Percentiles rank a stretch among this genome's conserved stretches.
Evolutionary conservation across 1,140 invertebrate genomes (phyloP).

Genomic region (Lasioglossum albipes): DNA sequence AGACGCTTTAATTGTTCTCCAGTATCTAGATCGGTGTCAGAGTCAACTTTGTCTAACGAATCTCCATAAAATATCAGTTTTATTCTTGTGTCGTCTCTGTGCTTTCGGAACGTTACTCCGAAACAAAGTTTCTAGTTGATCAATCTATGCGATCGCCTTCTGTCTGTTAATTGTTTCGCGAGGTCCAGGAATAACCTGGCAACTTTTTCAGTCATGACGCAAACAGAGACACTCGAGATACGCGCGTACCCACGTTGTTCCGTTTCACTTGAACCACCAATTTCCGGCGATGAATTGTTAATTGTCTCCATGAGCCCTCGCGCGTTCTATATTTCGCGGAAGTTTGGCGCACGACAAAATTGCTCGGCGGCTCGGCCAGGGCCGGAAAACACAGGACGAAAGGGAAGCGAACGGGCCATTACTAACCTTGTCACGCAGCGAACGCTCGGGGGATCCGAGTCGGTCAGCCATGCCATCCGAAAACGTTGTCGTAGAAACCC

Average conservation of each 20-base stretch:
- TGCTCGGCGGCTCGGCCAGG: neutral
- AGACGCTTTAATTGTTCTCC: no score
- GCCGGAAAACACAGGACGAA: neutral
- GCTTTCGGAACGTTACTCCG: no score
- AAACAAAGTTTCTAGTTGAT: no score
- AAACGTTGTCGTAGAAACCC: constrained; percentile 10
- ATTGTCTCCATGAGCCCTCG: neutral
- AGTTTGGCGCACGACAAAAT: neutral
- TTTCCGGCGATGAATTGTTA: neutral
- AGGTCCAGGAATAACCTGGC: no score
- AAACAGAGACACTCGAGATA: neutral
- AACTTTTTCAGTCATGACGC: neutral
- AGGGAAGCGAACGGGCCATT: constrained; percentile 20
- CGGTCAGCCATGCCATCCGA: constrained; percentile 30
- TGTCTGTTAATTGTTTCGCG: no score
- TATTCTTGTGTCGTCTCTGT: no score
- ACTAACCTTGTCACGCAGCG: constrained; percentile 31
- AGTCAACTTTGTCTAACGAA: no score
- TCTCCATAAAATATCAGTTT: no score
- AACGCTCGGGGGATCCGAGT: constrained; percentile 21
- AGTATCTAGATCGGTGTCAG: no score
- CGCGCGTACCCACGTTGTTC: neutral
- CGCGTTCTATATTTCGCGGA: no score
- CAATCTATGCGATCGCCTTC: no score
- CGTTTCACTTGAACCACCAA: neutral